phyloP scores from a whole-genome alignment of 2,113 vertebrate genomes.

The Onychostoma macrolepis region DNA sequence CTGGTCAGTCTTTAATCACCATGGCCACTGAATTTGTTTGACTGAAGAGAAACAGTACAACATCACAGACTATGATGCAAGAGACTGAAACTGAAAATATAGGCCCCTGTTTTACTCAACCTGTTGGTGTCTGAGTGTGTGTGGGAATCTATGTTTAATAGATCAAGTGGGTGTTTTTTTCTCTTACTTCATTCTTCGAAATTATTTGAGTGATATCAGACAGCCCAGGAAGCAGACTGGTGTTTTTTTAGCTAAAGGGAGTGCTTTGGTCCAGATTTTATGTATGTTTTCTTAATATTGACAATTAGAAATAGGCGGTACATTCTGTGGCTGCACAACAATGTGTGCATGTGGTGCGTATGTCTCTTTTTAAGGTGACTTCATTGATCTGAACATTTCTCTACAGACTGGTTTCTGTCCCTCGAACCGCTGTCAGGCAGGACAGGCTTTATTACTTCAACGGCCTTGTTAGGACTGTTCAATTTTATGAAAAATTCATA shows the following conservation, averaged over 20 bases:
- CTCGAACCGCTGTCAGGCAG: conserved; percentile 1
- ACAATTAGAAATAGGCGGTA: not conserved
- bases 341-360: conserved; percentile 3
- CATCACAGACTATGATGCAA: conserved; percentile 36
- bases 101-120: not conserved
- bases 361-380: conserved; percentile 32
- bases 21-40: conserved; percentile 4
- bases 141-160: not conserved
- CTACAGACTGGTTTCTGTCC: conserved; percentile 20
- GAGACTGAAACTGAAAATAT: conserved; percentile 27
- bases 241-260: not conserved
- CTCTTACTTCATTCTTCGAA: not conserved
- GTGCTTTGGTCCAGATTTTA: not conserved
- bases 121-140: not conserved
- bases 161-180: not conserved
- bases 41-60: conserved; percentile 15
- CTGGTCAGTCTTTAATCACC: conserved; percentile 27
- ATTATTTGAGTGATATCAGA: not conserved
- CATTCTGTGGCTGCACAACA: not conserved
- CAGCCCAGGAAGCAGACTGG: too few relatives aligned
- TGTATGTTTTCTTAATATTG: not conserved
- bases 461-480: conserved; percentile 32
- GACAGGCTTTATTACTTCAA: conserved; percentile 38
- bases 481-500: conserved; percentile 1
- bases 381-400: conserved; percentile 41